Conservation (phyloP, 2,113 vertebrate genomes). For the Baryphthengus martii region DNA sequence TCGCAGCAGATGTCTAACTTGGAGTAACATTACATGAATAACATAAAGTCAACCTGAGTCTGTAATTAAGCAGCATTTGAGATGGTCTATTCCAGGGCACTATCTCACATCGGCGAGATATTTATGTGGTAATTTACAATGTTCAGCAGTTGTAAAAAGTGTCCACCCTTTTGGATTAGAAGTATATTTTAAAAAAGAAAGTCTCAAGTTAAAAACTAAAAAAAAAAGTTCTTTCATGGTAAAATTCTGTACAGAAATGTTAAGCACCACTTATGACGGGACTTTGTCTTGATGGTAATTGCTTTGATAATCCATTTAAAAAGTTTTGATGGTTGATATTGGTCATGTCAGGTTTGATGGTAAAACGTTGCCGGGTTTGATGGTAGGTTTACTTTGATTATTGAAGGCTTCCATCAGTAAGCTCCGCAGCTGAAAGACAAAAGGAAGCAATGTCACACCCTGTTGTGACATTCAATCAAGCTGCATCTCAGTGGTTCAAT, state of each 20-base stretch:
- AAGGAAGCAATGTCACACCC: not conserved
- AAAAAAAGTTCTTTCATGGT: constrained; percentile 82
- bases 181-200: constrained; percentile 75
- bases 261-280: constrained; percentile 87
- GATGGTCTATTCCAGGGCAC: constrained; percentile 92
- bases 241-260: constrained; percentile 89
- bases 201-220: constrained; percentile 78
- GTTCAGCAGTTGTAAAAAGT: constrained; percentile 82
- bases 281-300: constrained; percentile 32
- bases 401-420: constrained; percentile 67
- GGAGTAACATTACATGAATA: constrained; percentile 76
- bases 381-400: constrained; percentile 64
- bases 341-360: constrained; percentile 13
- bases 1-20: constrained; percentile 67
- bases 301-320: constrained; percentile 5
- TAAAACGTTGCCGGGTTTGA: constrained; percentile 49
- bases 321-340: not conserved
- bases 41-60: constrained; percentile 93
- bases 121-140: constrained; percentile 81
- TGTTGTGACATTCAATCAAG: accelerated
- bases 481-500: not conserved
- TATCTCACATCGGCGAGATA: constrained; percentile 74
- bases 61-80: constrained; percentile 96
- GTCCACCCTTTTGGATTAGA: constrained; percentile 76
- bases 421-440: constrained; percentile 72